Base-by-base conservation (phyloP, 2,888 invertebrate genomes). In the Pollenia labialis region DNA sequence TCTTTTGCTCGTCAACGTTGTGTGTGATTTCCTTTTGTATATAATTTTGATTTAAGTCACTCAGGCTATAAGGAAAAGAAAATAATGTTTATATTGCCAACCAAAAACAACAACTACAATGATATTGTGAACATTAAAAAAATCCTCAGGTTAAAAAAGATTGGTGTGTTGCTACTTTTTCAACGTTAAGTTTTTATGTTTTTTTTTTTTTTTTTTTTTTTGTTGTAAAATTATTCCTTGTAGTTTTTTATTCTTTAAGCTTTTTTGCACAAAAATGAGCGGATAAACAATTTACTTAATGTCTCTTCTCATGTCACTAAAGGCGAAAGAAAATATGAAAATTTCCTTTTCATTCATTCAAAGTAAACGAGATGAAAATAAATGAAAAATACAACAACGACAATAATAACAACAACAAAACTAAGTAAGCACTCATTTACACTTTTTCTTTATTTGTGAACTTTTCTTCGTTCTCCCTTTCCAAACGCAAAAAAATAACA, bases 261-360 rank as follows among this genome's bases (percentile, higher is more conserved):
- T 72, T 75, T 62, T 75, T 62, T 82, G 40, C 75, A 32, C 32
- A 75, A 71, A 72, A 74, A 84, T 77, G 62, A 87, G 77, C 84
- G 87, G 84, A 81, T 87, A 87, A 87, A 87, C 87, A 87, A 87
- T 87, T 87, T 87, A 77, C 84, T 84, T 87, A 87, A 84, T 87
- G 84, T 87, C 87, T 84, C 87, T 87, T 84, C 84, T 81, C 77
- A 69, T 87, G 84, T 84, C 87, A 87, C 87, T 87, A 50, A 84
- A 81, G 87, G 87, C 87, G 50, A 81, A 71, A 81, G 71, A 71
- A 76, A 74, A 68, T 87, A 66, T 50, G 14, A 77, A 76, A 84
- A 87, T 84, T 87, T 84, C 77, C 87, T 87, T 87, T 84, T 81
- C 74, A 87, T 87, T 81, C 77, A 87, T 87, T 81, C 77, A 87